phyloP scores from a whole-genome alignment of 2,888 invertebrate genomes.

The Diarsia dahlii region DNA sequence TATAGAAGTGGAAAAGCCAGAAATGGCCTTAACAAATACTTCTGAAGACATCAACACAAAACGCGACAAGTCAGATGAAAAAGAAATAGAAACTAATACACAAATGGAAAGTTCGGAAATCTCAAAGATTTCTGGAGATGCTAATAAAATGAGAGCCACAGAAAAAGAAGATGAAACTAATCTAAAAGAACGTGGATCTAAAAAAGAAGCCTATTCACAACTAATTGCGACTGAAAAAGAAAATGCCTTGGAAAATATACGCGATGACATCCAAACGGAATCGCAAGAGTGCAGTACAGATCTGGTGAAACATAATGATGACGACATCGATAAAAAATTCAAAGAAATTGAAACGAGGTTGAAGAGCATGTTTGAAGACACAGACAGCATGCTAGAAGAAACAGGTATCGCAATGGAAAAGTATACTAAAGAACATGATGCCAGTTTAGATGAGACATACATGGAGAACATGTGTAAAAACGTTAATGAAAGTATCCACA shows the following conservation, averaged over 20 bases:
- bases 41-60: not conserved
- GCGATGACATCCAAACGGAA: not conserved
- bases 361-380: conserved; percentile 16
- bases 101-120: not conserved
- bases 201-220: not conserved
- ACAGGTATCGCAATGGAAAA: not conserved
- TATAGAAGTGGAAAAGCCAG: not conserved
- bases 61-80: not conserved
- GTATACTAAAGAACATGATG: not conserved
- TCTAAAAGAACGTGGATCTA: not conserved
- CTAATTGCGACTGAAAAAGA: not conserved
- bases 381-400: conserved; percentile 6
- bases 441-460: not conserved
- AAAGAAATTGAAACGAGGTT: conserved; percentile 29
- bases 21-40: not conserved
- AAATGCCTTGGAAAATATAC: not conserved
- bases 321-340: conserved; percentile 33
- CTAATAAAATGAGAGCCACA: not conserved
- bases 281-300: not conserved
- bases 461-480: conserved; percentile 12
- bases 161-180: not conserved
- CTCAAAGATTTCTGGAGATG: not conserved
- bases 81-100: not conserved
- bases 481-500: conserved; percentile 19
- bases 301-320: not conserved